Percentiles rank a stretch among this genome's conserved stretches.
phyloP scores from a whole-genome alignment of 1,140 invertebrate species.

The Drosophila jambulina region DNA sequence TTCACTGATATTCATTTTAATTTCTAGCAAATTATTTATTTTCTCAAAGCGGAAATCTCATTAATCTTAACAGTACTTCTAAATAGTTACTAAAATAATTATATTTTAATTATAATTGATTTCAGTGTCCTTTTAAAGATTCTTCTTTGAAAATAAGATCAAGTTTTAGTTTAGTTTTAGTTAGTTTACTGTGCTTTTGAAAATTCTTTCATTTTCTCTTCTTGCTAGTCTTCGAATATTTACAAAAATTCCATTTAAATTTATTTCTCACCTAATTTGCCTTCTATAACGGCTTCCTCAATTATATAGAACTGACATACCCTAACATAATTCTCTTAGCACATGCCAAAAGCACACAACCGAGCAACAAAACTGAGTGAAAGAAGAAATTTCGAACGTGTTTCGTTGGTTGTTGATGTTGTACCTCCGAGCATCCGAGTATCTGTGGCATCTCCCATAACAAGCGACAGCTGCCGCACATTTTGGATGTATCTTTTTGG shows the following conservation, averaged over 20 bases:
- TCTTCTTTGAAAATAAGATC: not conserved
- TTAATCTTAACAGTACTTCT: too few relatives aligned
- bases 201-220: not conserved
- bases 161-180: not conserved
- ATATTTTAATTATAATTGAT: too few relatives aligned
- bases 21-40: not conserved
- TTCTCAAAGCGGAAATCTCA: too few relatives aligned
- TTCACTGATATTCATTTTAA: too few relatives aligned
- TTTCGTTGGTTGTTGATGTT: slow-evolving; percentile 25
- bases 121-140: not conserved
- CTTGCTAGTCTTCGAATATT: not conserved
- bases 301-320: slow-evolving; percentile 15
- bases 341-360: slow-evolving; percentile 37
- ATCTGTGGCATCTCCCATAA: slow-evolving; percentile 32
- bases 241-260: not conserved
- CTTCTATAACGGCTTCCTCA: slow-evolving; percentile 4
- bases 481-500: slow-evolving; percentile 64
- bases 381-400: slow-evolving; percentile 60
- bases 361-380: slow-evolving; percentile 6
- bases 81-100: too few relatives aligned
- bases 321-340: slow-evolving; percentile 42
- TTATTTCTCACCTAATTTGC: slow-evolving; percentile 17
- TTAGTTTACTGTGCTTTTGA: not conserved
- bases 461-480: slow-evolving; percentile 65
- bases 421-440: slow-evolving; percentile 19